A percentile compares a stretch with the other conserved stretches of the same genome.
phyloP scores from a whole-genome alignment of 2,113 vertebrate genomes.

The Anolis carolinensis region DNA sequence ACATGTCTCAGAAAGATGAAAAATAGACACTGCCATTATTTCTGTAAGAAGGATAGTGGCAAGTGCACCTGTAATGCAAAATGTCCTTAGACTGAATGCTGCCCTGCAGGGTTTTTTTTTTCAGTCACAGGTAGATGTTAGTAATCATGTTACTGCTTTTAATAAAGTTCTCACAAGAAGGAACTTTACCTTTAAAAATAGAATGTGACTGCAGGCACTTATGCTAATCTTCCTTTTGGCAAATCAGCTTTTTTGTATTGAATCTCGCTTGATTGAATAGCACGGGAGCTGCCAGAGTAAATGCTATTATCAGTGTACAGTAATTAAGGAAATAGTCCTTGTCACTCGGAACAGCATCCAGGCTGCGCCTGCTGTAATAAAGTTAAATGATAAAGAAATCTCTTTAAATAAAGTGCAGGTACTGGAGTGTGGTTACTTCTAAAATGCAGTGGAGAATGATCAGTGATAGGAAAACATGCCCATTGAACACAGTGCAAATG shows the following conservation, averaged over 20 bases:
- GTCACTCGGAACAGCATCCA: constrained; percentile 69
- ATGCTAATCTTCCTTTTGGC: constrained; percentile 77
- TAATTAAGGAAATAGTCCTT: constrained; percentile 80
- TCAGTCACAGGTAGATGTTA: constrained; percentile 61
- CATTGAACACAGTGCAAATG: constrained; percentile 24
- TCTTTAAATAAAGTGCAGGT: constrained; percentile 59
- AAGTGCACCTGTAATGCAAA: constrained; percentile 21
- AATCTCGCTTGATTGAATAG: constrained; percentile 79
- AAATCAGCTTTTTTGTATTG: constrained; percentile 77
- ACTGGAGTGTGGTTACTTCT: constrained; percentile 38
- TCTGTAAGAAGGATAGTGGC: constrained; percentile 37
- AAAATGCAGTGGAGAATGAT: constrained; percentile 33
- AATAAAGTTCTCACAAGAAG: constrained; percentile 70
- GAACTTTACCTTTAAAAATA: constrained; percentile 77
- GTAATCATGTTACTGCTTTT: constrained; percentile 68
- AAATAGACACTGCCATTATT: constrained; percentile 27
- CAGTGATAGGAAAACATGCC: constrained; percentile 36
- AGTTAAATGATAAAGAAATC: constrained; percentile 74
- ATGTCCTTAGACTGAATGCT: constrained; percentile 52
- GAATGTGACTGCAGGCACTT: constrained; percentile 74
- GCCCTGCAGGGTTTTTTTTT: constrained; percentile 44
- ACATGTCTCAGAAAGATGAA: not conserved
- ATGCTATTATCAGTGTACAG: constrained; percentile 76
- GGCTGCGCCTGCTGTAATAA: constrained; percentile 71
- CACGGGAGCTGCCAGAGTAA: constrained; percentile 73